Base-by-base conservation (phyloP, 2,113 vertebrate genomes). In the Bufo bufo region DNA sequence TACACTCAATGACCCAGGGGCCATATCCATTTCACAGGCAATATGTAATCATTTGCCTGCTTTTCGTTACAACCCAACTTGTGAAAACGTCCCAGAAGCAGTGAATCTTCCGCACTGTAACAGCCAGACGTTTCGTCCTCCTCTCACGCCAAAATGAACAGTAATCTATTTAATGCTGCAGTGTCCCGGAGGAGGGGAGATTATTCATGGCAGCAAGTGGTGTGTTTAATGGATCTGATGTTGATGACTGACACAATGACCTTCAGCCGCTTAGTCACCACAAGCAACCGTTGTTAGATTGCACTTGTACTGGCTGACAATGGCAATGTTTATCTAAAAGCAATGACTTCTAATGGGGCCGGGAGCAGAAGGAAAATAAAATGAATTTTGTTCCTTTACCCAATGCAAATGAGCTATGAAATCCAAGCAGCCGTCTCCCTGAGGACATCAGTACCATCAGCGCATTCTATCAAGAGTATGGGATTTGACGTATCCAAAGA, bases 151-250 rank as follows among this genome's bases (percentile, higher is more conserved):
- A 59, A 20, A 20, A 75, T 75, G 72, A 75, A 75, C 72, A 61
- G 78, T 81, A 52, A 81, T 81, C 61, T 45, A 81, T 81, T 79
- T 56, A 58, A 82, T 13, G 4, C 2, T 4, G 79, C 43, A 4
- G 56, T 11, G 23, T 82, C 59, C 58, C 79, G 9, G 56, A 82
- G 58, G 79, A 63, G 33, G 45, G 33, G 59, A 49, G 43, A 82
- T 82, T 65, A 82, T 49, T 82, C 58, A 45, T n/a, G 33, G 45
- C 33, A 47, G 58, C 80, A 4, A 11, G 33, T 13, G 20, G 20
- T 69, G 47, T 69, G 61, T 83, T 66, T 83, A 83, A 83, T 83
- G 81, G 81, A 83, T 69, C 12, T 69, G 81, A 52, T 83, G 81
- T 69, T 47, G 63, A 49, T 83, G 81, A 66, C 45, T 83, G 81